Evolutionary conservation across 1,140 invertebrate genomes (phyloP), one percentile per base, ranked within the genome.

Genomic region (Pomacea maculata): DNA sequence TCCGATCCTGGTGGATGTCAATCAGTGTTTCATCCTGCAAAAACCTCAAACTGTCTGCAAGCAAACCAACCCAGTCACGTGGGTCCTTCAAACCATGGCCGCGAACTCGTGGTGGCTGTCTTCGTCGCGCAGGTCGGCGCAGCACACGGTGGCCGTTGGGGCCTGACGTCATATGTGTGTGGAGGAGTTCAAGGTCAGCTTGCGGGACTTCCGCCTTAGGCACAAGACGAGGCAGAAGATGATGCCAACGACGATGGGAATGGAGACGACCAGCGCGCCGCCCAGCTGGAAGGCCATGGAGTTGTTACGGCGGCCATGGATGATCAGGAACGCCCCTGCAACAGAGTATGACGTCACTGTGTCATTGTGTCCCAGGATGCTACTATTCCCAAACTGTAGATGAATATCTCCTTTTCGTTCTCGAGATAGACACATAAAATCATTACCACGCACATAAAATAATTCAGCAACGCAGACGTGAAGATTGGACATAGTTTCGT

Each of bases 261-360:
- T 79, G 55, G 67, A 79, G n/a, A 80, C 82, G 0, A 83, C 78
- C 15, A 76, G 67, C 29, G 82, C 79, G 14, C 82, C 82, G 8
- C 82, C 82, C 15, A 83, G 52, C 65, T 79, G 70, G 67, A 80
- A 83, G 25, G 75, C 79, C 63, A 83, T 21, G 52, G 52, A 73
- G 55, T 78, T 34, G 29, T 74, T 73, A 10, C 77, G 79, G 55
- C 80, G 70, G 21, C 82, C 82, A 75, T 83, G 82, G 64, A 83
- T 80, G 67, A 83, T 83, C 45, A 83, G 72, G 73, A 83, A 81
- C 2, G 76, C 79, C 34, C 82, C 82, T 83, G 79, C 21, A 77
- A 76, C 57, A 61, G 34, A 45, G 57, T 17, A 61, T 61, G 57
- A 61, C 57, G 57, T 61, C 57, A 21, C 34, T 45, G 34, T 1